Base-by-base conservation (phyloP, 1,140 invertebrate genomes). In the Agrilus planipennis region DNA sequence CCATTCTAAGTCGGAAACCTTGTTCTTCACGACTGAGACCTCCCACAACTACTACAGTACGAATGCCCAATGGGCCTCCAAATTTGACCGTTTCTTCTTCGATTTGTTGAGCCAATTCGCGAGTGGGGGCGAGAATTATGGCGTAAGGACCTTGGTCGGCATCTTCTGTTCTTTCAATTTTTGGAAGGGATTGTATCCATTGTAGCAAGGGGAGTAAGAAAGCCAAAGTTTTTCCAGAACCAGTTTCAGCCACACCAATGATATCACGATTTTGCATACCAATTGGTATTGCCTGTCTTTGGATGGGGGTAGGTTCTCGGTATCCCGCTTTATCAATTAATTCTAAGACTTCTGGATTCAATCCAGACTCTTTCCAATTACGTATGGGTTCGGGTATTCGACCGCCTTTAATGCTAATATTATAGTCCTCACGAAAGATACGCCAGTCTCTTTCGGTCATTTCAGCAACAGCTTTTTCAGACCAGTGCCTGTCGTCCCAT, bases 361-460 rank as follows among this genome's bases (percentile, higher is more conserved):
- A 81, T n/a, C 75, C 76, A 9, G 86, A 88, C 68, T 99, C 96
- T 47, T 82, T 84, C 96, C 96, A 99, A 22, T 72, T 81, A 11
- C 96, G 69, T 31, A 99, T 83, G 1, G 95, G 95, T 69, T 95
- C 89, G 3, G 96, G 94, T 56, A 99, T 95, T 55, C 79, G 81
- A 0, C 96, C 96, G 44, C 92, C 68, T 63, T 36, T 34, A 48
- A 53, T 28, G 2, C 22, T 39, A 31, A 99, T 99, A 58, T 95
- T 99, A 59, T 95, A 99, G 69, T 99, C 96, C 69, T 99, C 96
- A 45, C 94, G 77, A 58, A 99, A 99, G 53, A 99, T 99, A 60
- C 96, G 77, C 96, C 96, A 99, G 71, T 99, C 96, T 58, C 96
- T 74, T 60, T 99, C 94, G 7, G 87, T 93, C 96, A 99, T 99